A percentile compares a stretch with the other conserved stretches of the same genome.
Conservation (phyloP, 2,113 vertebrate species). For the Peromyscus leucopus region DNA sequence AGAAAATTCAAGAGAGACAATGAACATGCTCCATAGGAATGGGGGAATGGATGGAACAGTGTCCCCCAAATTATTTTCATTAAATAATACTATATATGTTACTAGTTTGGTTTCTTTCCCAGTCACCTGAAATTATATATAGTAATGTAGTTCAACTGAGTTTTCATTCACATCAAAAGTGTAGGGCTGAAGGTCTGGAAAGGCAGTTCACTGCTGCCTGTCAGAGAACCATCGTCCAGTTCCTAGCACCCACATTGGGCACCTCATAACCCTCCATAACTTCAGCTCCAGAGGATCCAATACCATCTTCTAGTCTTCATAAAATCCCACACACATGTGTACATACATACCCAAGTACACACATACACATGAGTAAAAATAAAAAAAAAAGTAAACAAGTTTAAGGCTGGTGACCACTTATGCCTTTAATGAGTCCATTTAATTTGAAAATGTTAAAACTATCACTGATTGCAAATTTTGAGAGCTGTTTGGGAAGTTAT, state of each 20-base stretch:
- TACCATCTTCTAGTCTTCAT: background rate
- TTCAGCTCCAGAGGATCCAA: background rate
- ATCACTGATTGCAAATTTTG: background rate
- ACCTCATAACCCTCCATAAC: background rate
- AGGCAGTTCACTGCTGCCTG: background rate
- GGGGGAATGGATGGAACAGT: rapidly evolving
- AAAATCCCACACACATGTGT: background rate
- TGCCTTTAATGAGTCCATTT: background rate
- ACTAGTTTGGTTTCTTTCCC: background rate
- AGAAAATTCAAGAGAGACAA: background rate
- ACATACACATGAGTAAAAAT: background rate
- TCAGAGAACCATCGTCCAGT: background rate
- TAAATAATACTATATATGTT: background rate
- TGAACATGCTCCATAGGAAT: background rate
- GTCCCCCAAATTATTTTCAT: background rate
- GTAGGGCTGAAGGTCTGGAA: background rate
- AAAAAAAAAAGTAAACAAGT: background rate
- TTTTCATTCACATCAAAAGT: background rate
- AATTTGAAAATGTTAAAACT: background rate
- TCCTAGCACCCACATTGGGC: background rate
- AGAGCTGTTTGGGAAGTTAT: background rate
- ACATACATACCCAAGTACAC: background rate
- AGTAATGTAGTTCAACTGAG: background rate
- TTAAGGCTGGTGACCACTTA: background rate
- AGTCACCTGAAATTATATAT: background rate